phyloP scores from a whole-genome alignment of 2,888 invertebrate species.

The Altica lythri region DNA sequence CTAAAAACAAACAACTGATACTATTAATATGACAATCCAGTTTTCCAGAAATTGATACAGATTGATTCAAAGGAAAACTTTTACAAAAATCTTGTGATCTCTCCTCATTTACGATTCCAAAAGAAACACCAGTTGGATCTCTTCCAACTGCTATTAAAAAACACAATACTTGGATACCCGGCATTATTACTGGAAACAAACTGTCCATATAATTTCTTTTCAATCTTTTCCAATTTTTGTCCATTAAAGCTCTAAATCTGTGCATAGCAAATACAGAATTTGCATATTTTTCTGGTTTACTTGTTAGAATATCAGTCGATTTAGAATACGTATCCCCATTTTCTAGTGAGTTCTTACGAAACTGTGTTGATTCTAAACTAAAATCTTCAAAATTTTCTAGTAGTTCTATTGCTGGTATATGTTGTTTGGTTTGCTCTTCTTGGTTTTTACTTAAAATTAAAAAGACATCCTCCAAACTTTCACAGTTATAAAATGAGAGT shows the following conservation, averaged over 20 bases:
- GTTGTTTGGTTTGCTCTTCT: no score
- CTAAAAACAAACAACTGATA: slow-evolving; percentile 22
- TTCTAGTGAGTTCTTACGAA: neutral
- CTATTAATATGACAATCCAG: slow-evolving; percentile 21
- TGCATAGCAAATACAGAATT: slow-evolving; percentile 10
- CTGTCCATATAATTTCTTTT: slow-evolving; percentile 20
- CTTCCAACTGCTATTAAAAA: slow-evolving; percentile 82
- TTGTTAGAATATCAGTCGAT: neutral
- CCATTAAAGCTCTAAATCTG: slow-evolving; percentile 24
- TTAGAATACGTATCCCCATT: no score
- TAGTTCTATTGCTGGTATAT: no score
- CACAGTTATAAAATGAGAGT: slow-evolving; percentile 68
- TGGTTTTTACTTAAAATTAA: slow-evolving; percentile 73
- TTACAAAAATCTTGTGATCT: slow-evolving; percentile 43
- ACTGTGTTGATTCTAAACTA: no score
- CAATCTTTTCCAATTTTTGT: slow-evolving; percentile 32
- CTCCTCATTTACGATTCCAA: slow-evolving; percentile 83
- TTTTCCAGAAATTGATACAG: neutral
- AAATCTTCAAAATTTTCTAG: no score
- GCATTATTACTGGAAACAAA: slow-evolving; percentile 59
- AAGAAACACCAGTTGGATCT: slow-evolving; percentile 70
- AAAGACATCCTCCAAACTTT: slow-evolving; percentile 85
- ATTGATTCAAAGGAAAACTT: slow-evolving; percentile 4
- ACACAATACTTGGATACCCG: slow-evolving; percentile 75
- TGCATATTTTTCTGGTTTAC: neutral